These are phyloP conservation scores for Acanthosepion pharaonis DNA, from an alignment of 2,888 invertebrate species.

Conservation along the genomic window DNA sequence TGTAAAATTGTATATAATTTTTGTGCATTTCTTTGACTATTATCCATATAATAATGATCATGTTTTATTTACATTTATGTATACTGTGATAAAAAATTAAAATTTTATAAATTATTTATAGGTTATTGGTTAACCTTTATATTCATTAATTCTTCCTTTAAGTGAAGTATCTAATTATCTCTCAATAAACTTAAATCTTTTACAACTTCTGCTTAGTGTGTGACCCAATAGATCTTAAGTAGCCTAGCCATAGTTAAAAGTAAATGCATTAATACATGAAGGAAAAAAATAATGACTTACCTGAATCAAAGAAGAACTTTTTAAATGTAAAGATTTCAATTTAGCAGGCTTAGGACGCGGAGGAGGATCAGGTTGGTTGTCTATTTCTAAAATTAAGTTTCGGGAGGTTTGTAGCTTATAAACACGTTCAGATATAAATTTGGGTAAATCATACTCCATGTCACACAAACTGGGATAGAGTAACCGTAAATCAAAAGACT, in stretches of 20 bases:
- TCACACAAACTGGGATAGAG: constrained; percentile 76
- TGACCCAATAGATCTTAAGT: too few relatives aligned
- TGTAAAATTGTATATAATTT: too few relatives aligned
- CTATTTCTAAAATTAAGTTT: constrained; percentile 83
- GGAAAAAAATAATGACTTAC: constrained; percentile 22
- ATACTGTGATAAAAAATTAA: too few relatives aligned
- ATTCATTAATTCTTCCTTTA: too few relatives aligned
- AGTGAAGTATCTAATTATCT: too few relatives aligned
- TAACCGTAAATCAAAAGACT: constrained; percentile 62
- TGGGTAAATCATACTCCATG: constrained; percentile 82
- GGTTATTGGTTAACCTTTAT: too few relatives aligned
- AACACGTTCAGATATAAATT: constrained; percentile 89
- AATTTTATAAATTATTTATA: too few relatives aligned
- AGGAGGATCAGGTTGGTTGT: constrained; percentile 78
- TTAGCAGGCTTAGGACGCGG: constrained; percentile 80
- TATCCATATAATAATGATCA: too few relatives aligned
- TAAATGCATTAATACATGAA: not conserved
- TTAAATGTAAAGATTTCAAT: constrained; percentile 79
- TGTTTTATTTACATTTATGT: too few relatives aligned
- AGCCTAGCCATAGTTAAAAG: not conserved
- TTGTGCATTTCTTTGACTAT: too few relatives aligned
- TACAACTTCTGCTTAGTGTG: too few relatives aligned
- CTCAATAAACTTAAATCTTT: too few relatives aligned
- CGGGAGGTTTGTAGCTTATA: constrained; percentile 83
- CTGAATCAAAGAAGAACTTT: constrained; percentile 63